Percentiles rank a stretch among this genome's conserved stretches.
phyloP scores from a whole-genome alignment of 2,888 invertebrate genomes.

The Brassicogethes aeneus region DNA sequence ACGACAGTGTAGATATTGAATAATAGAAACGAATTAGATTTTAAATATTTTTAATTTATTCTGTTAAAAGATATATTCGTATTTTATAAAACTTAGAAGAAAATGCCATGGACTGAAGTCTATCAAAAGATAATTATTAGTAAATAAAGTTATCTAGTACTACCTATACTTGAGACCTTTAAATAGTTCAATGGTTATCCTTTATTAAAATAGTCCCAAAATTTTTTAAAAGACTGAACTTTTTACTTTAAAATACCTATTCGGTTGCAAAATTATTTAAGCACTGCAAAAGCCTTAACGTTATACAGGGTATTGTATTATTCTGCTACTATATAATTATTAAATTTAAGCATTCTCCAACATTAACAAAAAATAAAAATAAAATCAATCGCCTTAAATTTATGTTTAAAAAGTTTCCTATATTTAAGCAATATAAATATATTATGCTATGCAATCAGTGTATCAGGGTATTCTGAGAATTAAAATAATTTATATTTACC shows the following conservation, averaged over 20 bases:
- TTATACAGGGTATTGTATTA: not conserved
- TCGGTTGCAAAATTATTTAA: not conserved
- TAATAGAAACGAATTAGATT: constrained; percentile 1
- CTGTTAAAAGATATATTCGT: not conserved
- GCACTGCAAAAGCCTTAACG: not conserved
- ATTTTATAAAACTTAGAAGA: not conserved
- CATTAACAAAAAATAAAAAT: too few species aligned
- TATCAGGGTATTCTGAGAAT: too few species aligned
- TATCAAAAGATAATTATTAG: not conserved
- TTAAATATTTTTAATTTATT: not conserved
- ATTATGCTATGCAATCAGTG: too few species aligned
- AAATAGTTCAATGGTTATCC: too few species aligned
- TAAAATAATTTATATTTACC: too few species aligned
- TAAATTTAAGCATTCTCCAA: too few species aligned
- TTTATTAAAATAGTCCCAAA: not conserved
- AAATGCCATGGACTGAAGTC: not conserved
- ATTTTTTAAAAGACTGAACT: not conserved
- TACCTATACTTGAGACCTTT: too few species aligned
- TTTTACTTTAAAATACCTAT: not conserved
- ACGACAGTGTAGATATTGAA: constrained; percentile 12
- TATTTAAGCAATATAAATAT: too few species aligned
- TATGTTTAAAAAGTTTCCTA: too few species aligned
- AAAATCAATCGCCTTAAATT: too few species aligned
- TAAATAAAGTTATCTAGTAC: not conserved
- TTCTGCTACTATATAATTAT: too few species aligned